Base-by-base conservation (phyloP, 2,888 invertebrate species). In the Crocallis elinguaria region DNA sequence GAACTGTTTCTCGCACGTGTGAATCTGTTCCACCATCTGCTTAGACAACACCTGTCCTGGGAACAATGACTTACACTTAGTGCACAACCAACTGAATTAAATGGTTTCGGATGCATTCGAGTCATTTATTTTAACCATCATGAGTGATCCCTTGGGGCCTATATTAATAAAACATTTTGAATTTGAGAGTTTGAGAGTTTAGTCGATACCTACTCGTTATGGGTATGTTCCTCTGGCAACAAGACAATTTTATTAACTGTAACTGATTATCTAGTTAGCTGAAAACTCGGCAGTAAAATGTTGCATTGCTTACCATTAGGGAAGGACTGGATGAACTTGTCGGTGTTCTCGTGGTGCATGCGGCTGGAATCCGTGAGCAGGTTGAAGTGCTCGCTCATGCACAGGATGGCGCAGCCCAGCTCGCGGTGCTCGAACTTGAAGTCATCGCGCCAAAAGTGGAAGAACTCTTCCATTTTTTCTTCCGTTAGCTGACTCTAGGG, bases 381-480 rank as follows among this genome's bases (percentile, higher is more conserved):
- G 81, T 86, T 79, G 81, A 82, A 89, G 78, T 85, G 69, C 1
- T 60, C 60, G 69, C 84, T 80, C 90, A 90, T 90, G 78, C 90
- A 90, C 64, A 69, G 77, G 67, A 91, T 72, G 53, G 90, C 90
- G 76, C 90, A 91, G 70, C 90, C 90, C 62, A 91, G 69, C 77
- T 86, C 89, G 49, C 88, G 88, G 62, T 81, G 77, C 64, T 85
- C 84, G 72, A 90, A 88, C 69, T 79, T 78, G 79, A 89, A 91
- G 75, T 88, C 88, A 0, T 88, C 86, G 61, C 79, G 67, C 90
- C 90, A 90, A 79, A 88, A 86, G 77, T 90, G 88, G 69, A 85
- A 88, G 80, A 91, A 91, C 73, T 89, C 83, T 52, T 88, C 90
- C 90, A 91, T 88, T 71, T 82, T 80, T 53, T 87, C 88, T 41